Evolutionary conservation across 2,113 vertebrate species (phyloP).

Genomic region (Eurystomus gularis): DNA sequence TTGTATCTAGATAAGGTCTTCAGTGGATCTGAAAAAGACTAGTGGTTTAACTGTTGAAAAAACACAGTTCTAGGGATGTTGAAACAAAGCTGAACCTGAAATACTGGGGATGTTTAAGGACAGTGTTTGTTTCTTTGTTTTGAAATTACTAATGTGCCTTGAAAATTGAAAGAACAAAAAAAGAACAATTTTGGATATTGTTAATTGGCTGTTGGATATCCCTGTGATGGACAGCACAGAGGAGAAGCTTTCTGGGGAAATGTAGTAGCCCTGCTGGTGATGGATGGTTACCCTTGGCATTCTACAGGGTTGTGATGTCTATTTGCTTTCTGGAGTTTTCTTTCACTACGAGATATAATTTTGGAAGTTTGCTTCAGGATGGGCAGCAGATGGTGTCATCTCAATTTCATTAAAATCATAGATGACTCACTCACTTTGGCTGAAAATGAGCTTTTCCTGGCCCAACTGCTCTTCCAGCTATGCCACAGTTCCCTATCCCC

Average conservation of each 20-base stretch:
- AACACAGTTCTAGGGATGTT: background rate
- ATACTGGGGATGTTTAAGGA: background rate
- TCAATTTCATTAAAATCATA: background rate
- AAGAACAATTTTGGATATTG: background rate
- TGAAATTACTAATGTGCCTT: background rate
- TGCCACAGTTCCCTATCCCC: background rate
- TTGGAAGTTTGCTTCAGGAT: background rate
- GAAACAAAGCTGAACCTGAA: background rate
- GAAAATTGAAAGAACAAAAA: background rate
- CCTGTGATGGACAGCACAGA: background rate
- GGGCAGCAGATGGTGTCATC: background rate
- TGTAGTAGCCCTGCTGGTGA: background rate
- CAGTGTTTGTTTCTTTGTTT: background rate
- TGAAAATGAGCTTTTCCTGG: background rate
- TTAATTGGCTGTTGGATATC: background rate
- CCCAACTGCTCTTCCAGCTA: background rate
- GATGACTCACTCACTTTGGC: background rate
- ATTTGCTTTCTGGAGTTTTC: background rate
- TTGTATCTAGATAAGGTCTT: background rate
- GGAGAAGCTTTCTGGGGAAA: background rate
- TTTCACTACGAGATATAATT: background rate
- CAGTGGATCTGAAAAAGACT: background rate
- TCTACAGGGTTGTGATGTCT: background rate
- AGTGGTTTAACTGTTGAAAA: slow-evolving; percentile 34
- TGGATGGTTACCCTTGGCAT: background rate